These are phyloP conservation scores for Griposia aprilina DNA, from an alignment of 2,888 invertebrate genomes.

Conservation along the genomic window DNA sequence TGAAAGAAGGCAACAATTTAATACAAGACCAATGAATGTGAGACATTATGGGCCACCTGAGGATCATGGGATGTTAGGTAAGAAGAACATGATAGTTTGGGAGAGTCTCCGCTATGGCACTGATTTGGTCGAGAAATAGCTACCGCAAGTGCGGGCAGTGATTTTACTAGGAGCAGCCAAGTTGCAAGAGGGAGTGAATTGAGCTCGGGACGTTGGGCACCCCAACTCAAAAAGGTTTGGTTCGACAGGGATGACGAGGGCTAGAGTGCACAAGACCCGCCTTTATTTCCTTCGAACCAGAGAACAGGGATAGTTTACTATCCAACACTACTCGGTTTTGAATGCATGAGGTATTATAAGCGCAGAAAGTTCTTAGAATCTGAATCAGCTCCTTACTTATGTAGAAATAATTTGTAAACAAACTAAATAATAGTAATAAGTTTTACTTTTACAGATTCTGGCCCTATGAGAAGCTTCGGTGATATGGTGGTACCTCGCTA, in stretches of 20 bases:
- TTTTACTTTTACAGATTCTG: conserved; percentile 44
- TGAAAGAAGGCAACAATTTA: conserved; percentile 17
- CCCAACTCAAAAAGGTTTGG: not conserved
- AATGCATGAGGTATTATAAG: not conserved
- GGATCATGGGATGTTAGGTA: conserved; percentile 43
- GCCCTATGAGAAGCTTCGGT: conserved; percentile 28
- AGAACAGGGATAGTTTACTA: no score
- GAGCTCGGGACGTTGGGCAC: no score
- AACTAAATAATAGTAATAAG: not conserved
- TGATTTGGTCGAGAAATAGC: not conserved
- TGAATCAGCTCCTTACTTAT: not conserved
- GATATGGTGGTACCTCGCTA: conserved; percentile 53
- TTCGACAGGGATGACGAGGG: not conserved
- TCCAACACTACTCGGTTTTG: not conserved
- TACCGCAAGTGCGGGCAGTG: not conserved
- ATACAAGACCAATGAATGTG: conserved; percentile 12
- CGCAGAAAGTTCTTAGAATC: not conserved
- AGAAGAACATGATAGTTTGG: not conserved
- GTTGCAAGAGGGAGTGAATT: not conserved
- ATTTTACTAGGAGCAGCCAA: not conserved
- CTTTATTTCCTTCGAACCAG: not conserved
- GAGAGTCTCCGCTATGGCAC: not conserved
- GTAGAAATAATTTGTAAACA: no score
- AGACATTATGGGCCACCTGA: conserved; percentile 29
- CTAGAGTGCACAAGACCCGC: not conserved